Evolutionary conservation across 2,113 vertebrate species (phyloP), one percentile per base, ranked within the genome.

Genomic region (Galbula dea): DNA sequence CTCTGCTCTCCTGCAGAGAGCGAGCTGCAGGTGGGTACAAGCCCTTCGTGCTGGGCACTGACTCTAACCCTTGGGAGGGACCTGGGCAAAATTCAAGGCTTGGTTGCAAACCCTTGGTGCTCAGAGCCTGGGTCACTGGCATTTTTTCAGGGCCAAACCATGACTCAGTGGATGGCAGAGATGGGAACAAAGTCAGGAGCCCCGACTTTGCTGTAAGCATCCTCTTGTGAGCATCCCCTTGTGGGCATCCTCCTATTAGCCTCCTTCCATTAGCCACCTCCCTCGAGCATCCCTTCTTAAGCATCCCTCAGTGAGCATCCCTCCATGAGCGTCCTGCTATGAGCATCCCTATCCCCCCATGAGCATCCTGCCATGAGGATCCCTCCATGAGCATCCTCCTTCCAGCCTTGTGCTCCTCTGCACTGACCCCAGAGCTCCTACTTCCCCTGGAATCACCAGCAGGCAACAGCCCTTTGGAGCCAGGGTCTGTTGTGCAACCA

Each of bases 41-140:
- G 3, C 29, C 39, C 3, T 1, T 3, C 0, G 0, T 12, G 21
- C 39, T 0, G 0, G 39, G 30, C 37, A 19, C 17, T 5, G 46
- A 6, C 39, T 41, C 30, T 0, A 15, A 30, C 29, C 46, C 36
- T 45, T 3, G 2, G 15, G 30, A 72, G 13, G 27, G 14, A 62
- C 41, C 11, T 3, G 3, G 37, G 71, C 6, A 67, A 37, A 89
- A n/a, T 22, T 3, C 10, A 3, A 34, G n/a, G 13, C 14, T 54
- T 21, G 43, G 27, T 3, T 14, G 13, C 29, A 58, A 15, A 2
- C 18, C 37, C 22, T 32, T 10, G 24, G 4, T 54, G 75, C 7
- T n/a, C 62, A 37, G 36, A 11, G 34, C 4, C 20, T 54, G 69
- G 7, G 3, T 27, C 36, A 51, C 41, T 30, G 30, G 46, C 32